These are phyloP conservation scores for Leptopilina drosophilae DNA, from an alignment of 2,888 invertebrate genomes.

Conservation along the genomic window DNA sequence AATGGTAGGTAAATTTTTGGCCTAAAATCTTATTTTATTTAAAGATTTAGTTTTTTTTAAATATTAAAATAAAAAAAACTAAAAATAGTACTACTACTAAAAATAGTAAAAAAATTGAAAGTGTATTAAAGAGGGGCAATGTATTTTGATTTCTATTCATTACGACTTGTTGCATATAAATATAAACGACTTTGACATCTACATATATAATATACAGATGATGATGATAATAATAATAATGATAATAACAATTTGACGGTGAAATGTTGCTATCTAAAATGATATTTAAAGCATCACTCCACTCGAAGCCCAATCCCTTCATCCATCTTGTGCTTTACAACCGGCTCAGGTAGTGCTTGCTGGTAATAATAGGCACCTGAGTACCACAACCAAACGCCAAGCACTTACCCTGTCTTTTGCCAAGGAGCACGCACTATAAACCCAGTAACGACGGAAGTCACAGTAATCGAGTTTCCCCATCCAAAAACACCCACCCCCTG, in stretches of 20 bases:
- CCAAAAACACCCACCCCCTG: background rate
- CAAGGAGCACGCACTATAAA: slow-evolving; percentile 36
- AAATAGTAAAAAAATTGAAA: too few relatives aligned
- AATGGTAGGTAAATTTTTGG: too few relatives aligned
- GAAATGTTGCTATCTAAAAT: slow-evolving; percentile 22
- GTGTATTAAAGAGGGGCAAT: too few relatives aligned
- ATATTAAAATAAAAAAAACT: too few relatives aligned
- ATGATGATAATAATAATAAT: too few relatives aligned
- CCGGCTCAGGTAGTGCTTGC: slow-evolving; percentile 16
- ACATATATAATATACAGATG: too few relatives aligned
- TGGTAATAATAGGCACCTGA: slow-evolving; percentile 35
- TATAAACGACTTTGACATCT: background rate
- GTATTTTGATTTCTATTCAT: too few relatives aligned
- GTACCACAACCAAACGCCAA: background rate
- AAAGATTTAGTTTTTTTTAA: too few relatives aligned
- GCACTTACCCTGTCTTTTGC: slow-evolving; percentile 8
- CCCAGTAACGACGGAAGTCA: slow-evolving; percentile 34
- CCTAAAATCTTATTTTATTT: too few relatives aligned
- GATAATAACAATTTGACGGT: background rate
- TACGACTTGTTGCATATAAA: background rate
- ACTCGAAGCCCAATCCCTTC: too few relatives aligned
- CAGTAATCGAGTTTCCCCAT: slow-evolving; percentile 19
- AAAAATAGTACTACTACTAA: too few relatives aligned
- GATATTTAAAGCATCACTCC: slow-evolving; percentile 19
- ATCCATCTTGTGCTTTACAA: slow-evolving; percentile 26